Base-by-base conservation (phyloP, 2,888 invertebrate species). In the Hypsopygia costalis region DNA sequence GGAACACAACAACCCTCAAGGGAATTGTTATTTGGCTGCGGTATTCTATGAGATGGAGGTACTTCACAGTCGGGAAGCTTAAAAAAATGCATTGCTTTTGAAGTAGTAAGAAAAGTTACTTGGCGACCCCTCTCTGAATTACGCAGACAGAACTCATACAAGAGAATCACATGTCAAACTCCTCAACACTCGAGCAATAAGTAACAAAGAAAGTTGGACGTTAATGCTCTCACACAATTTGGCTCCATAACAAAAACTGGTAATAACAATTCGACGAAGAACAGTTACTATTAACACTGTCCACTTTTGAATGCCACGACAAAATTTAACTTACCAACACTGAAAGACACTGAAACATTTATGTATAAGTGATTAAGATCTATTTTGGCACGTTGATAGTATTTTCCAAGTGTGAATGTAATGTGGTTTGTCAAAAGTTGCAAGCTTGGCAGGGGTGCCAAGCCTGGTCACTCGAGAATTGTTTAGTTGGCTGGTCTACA, bases 391-490 rank as follows among this genome's bases (percentile, higher is more conserved):
- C 28, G 38, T 32, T 12, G 6, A n/a, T 9, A 33, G 3, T 3
- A n/a, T 16, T 35, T 27, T 32, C 8, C 5, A 20, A 28, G 32
- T 35, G 41, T 37, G 44, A 16, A 33, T 39, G 31, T 48, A 44
- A 29, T 34, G 20, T 58, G 45, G 58, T 48, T 11, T 44, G 46
- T 52, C 55, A 59, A 62, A 68, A 70, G 70, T 69, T 64, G 69
- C 62, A 58, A 57, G 67, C 65, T 80, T 79, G 78, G 80, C 80
- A 71, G 57, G 60, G 62, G 48, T 74, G 76, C 79, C 76, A 74
- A 63, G 65, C 52, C 65, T 66, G 75, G 77, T 75, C 81, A 70
- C 75, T 68, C 47, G 80, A 71, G 81, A 72, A 81, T 80, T 82
- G 80, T 81, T 80, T 79, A 76, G 79, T 74, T 78, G 77, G 78